These are phyloP conservation scores for Tigriopus japonicus DNA, from an alignment of 1,140 invertebrate species.

Conservation along the genomic window DNA sequence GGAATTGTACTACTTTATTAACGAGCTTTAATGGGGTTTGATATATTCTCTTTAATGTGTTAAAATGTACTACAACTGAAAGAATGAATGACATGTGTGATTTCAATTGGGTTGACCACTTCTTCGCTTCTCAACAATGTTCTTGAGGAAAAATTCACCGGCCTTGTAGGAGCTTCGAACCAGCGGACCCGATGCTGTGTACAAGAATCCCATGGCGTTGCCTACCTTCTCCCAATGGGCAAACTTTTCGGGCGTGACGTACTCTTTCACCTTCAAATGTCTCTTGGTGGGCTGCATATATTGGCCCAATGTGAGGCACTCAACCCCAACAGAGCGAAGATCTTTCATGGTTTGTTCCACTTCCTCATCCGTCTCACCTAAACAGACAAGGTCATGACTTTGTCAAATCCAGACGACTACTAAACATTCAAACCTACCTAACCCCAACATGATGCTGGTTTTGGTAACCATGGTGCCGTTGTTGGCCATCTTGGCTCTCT, in stretches of 20 bases:
- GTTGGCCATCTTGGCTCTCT: constrained; percentile 49
- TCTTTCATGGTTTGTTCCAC: constrained; percentile 71
- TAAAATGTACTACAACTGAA: too few relatives aligned
- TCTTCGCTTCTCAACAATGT: constrained; percentile 42
- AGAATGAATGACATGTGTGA: too few relatives aligned
- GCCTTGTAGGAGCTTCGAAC: constrained; percentile 95
- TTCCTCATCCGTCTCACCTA: constrained; percentile 65
- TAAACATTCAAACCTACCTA: constrained; percentile 35
- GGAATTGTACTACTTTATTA: too few relatives aligned
- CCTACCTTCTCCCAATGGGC: constrained; percentile 73
- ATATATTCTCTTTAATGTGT: too few relatives aligned
- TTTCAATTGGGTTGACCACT: constrained; percentile 15
- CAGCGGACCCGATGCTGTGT: constrained; percentile 90
- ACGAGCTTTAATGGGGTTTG: too few relatives aligned
- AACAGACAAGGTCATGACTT: neutral
- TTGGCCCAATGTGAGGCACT: constrained; percentile 91
- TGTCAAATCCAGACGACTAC: neutral
- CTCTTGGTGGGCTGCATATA: constrained; percentile 98
- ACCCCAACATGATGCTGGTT: constrained; percentile 93
- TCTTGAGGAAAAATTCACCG: constrained; percentile 73
- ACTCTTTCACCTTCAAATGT: constrained; percentile 81
- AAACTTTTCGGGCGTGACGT: constrained; percentile 89
- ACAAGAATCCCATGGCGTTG: constrained; percentile 73
- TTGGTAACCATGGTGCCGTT: constrained; percentile 78
- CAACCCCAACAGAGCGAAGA: constrained; percentile 54